Conservation (phyloP, 2,797 vertebrate genomes). For the Pitangus sulphuratus region DNA sequence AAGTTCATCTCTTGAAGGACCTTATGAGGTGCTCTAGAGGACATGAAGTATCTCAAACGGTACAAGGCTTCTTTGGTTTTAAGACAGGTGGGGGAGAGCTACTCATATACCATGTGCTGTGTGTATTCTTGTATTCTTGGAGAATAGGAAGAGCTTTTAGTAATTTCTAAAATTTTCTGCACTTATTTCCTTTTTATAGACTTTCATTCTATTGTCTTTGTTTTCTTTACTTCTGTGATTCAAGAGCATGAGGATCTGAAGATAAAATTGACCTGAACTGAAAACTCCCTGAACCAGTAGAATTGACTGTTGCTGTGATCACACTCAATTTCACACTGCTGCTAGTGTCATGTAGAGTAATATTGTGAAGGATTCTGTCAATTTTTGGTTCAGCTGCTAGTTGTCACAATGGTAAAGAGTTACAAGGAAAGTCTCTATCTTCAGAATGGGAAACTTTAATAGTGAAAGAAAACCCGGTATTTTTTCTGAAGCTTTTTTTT, state of each 20-base stretch:
- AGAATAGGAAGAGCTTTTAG: neutral
- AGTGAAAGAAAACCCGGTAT: neutral
- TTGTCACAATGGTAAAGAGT: constrained; percentile 16
- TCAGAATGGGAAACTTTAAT: constrained; percentile 10
- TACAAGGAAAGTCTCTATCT: neutral
- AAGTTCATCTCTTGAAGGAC: neutral
- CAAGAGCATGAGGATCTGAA: neutral
- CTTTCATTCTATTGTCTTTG: neutral
- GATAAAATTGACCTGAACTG: constrained; percentile 2
- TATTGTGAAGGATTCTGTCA: constrained; percentile 19
- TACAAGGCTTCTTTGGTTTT: neutral
- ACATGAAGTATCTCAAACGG: neutral
- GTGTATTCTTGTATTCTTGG: neutral
- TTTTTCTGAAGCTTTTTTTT: neutral
- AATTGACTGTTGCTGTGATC: constrained; percentile 29
- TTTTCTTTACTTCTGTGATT: neutral
- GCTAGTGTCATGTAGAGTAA: constrained; percentile 22
- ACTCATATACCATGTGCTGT: neutral
- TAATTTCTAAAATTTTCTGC: neutral
- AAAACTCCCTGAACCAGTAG: constrained; percentile 26
- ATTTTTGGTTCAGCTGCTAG: constrained; percentile 37
- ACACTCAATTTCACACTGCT: constrained; percentile 53
- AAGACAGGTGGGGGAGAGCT: neutral
- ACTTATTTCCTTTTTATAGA: neutral
- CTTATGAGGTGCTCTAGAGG: neutral